A percentile compares a stretch with the other conserved stretches of the same genome.
phyloP scores from a whole-genome alignment of 2,888 invertebrate genomes.

The Nephrotoma flavescens region DNA sequence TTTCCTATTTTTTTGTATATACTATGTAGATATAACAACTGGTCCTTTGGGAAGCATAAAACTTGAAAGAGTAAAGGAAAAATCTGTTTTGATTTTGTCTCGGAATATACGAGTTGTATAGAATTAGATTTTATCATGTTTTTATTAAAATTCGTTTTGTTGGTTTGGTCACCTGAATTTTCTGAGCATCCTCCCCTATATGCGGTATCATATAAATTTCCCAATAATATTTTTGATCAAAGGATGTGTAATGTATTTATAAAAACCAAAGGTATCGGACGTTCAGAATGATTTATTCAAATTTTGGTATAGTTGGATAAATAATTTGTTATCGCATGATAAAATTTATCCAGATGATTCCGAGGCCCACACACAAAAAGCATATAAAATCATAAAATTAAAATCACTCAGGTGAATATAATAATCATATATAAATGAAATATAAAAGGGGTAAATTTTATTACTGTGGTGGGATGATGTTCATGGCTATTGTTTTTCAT shows the following conservation, averaged over 20 bases:
- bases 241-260: neutral
- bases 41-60: neutral
- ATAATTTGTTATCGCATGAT: neutral
- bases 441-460: neutral
- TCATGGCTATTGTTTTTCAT: neutral
- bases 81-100: neutral
- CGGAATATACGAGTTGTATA: neutral
- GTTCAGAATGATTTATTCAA: neutral
- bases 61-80: neutral
- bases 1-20: neutral
- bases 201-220: too few species aligned
- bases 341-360: neutral
- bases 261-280: neutral
- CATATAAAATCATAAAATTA: neutral
- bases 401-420: neutral
- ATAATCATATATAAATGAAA: neutral
- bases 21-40: neutral
- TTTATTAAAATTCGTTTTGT: neutral
- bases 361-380: neutral
- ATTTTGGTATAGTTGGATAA: neutral
- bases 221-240: neutral
- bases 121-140: neutral
- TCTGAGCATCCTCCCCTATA: neutral
- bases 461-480: neutral
- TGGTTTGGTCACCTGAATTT: neutral